These are phyloP conservation scores for Colletes gigas DNA, from an alignment of 1,140 invertebrate species.

Conservation along the genomic window DNA sequence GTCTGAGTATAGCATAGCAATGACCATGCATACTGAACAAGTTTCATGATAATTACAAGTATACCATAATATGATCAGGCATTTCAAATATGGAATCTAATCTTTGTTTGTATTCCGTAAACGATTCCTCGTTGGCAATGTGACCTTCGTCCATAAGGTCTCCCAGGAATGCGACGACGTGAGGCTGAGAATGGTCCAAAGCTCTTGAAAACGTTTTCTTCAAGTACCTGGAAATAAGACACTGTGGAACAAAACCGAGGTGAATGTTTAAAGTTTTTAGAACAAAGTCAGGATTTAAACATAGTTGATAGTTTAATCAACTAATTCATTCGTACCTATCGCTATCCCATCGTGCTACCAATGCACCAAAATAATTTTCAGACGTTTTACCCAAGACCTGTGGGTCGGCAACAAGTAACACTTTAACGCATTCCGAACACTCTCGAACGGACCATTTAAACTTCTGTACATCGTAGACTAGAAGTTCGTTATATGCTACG, in stretches of 20 bases:
- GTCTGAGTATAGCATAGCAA: conserved; percentile 2
- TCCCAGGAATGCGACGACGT: conserved; percentile 94
- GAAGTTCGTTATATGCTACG: conserved; percentile 83
- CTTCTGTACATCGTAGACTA: conserved; percentile 82
- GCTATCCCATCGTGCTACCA: conserved; percentile 88
- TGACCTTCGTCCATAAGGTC: conserved; percentile 97
- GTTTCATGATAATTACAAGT: conserved; percentile 18
- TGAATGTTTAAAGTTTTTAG: conserved; percentile 9
- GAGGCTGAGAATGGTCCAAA: conserved; percentile 87
- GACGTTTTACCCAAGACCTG: conserved; percentile 91
- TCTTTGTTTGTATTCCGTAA: conserved; percentile 86
- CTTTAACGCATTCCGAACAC: conserved; percentile 84
- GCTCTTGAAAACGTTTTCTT: conserved; percentile 89
- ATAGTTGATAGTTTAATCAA: background rate
- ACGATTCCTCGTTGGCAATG: conserved; percentile 86
- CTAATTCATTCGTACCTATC: conserved; percentile 85
- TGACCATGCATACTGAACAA: background rate
- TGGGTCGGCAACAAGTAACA: conserved; percentile 95
- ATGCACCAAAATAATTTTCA: conserved; percentile 83
- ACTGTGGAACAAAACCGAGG: conserved; percentile 42
- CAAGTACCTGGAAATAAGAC: conserved; percentile 86
- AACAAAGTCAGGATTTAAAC: no score
- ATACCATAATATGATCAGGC: conserved; percentile 82
- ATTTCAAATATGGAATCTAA: conserved; percentile 87
- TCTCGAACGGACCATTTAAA: conserved; percentile 82